Base-by-base conservation (phyloP, 2,888 invertebrate genomes). In the Drosophila limbata region DNA sequence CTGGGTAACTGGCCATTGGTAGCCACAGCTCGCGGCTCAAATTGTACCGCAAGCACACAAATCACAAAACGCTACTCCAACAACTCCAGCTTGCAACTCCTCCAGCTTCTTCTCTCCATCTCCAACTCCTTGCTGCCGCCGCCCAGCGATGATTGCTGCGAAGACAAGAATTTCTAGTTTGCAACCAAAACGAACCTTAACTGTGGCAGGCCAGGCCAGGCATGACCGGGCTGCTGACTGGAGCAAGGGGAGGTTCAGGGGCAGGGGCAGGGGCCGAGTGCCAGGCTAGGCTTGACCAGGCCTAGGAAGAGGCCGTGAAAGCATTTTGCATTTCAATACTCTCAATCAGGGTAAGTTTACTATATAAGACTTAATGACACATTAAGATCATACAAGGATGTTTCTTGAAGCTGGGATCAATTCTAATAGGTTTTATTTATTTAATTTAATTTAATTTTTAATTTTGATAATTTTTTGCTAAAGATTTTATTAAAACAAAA, bases 41-140 rank as follows among this genome's bases (percentile, higher is more conserved):
- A 85, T 85, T 85, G 86, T 85, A 88, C 86, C 85, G 85, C 85
- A 81, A 85, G 88, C 84, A 84, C 88, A 84, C 84, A 84, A 84
- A 84, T 84, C 84, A 84, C 82, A 83, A 81, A 69, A 69, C 76
- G 68, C 62, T 64, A 37, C 66, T 44, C 25, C 42, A 59, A 48
- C 56, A 52, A 19, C 61, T 44, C 11, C 39, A 61, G 45, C 70
- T 50, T 21, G 17, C 47, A n/a, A 21, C 48, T 25, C 19, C 70
- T 35, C n/a, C 56, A 47, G 13, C 50, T 68, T 1, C 50, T 65
- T 1, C 61, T 55, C 47, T 61, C 25, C 47, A 39, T 11, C 17
- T 61, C 25, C 47, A 39, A 10, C 17, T 40, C 47, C 10, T 19
- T 21, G 47, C 48, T 62, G 64, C 52, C 69, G 73, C 53, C 67